Conservation (phyloP, 2,113 vertebrate genomes). For the Diadophis punctatus region DNA sequence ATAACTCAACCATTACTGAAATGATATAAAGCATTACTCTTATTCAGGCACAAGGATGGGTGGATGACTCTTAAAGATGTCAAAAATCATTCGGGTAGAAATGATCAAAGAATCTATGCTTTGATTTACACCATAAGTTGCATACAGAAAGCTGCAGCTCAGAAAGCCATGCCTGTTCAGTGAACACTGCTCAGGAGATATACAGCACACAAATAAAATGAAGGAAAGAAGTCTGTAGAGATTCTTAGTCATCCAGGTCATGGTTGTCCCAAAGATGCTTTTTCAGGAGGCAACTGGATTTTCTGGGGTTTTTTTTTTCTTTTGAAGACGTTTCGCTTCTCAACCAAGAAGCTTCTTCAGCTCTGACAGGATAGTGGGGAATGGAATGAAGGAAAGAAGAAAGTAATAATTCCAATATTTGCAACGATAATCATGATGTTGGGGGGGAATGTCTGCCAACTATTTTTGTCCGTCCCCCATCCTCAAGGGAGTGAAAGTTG, state of each 20-base stretch:
- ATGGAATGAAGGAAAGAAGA: conserved; percentile 1
- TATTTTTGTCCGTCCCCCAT: conserved; percentile 26
- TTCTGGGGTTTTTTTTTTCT: too few relatives aligned
- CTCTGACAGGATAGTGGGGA: too few relatives aligned
- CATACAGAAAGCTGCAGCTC: not conserved
- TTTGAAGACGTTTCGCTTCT: too few relatives aligned
- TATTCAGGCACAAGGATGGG: not conserved
- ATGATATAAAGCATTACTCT: not conserved
- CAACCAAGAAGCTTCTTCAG: too few relatives aligned
- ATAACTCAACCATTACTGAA: not conserved
- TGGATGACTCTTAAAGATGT: not conserved
- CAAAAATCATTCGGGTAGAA: not conserved
- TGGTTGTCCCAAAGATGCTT: too few relatives aligned
- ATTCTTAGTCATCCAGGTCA: too few relatives aligned
- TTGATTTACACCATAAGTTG: not conserved
- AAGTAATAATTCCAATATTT: not conserved
- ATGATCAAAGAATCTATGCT: not conserved
- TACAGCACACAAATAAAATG: not conserved
- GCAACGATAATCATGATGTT: conserved; percentile 1
- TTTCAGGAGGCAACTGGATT: too few relatives aligned
- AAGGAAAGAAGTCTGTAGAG: not conserved
- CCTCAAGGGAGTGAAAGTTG: conserved; percentile 21
- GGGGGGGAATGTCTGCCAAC: not conserved
- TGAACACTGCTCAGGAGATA: not conserved
- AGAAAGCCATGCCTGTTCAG: not conserved